Evolutionary conservation across 2,888 invertebrate species (phyloP), one percentile per base, ranked within the genome.

Genomic region (Ditula angustiorana): DNA sequence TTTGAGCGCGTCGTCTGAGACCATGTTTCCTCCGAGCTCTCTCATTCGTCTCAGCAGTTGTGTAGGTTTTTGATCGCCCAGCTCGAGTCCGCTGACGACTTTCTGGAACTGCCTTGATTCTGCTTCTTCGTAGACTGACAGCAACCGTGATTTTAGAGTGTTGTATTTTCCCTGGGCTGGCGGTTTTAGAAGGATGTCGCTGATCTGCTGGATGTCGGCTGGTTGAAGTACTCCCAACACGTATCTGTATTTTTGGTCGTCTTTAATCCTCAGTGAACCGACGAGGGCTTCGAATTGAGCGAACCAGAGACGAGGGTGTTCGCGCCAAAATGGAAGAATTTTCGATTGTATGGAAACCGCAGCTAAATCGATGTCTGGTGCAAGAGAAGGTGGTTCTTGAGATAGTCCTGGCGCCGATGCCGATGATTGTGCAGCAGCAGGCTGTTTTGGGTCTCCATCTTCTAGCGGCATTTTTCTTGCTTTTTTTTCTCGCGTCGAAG

Each of bases 281-380:
- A 57, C 30, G 19, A 57, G 13, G n/a, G 44, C 16, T 24, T 57
- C 57, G 16, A 57, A 57, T 26, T 57, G 57, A 1, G 44, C 28
- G 19, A 57, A 57, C 46, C 57, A 46, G 1, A 57, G 16, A 2
- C 46, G 7, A 3, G 57, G 26, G 2, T 57, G 30, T 28, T 57
- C 46, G 2, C 57, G 44, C 57, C 57, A 57, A 30, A 57, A 57
- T 2, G 44, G 28, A 10, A 28, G 21, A 46, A 57, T 46, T 10
- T 23, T 37, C 5, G 55, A 35, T 11, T 46, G 21, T 1, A 46
- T n/a, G 8, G 41, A 41, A 2, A 41, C 19, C 4, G 2, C 41
- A 41, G 41, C 41, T 2, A 41, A 2, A n/a, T 41, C 41, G 41
- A n/a, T n/a, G n/a, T n/a, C n/a, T n/a, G n/a, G n/a, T n/a, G n/a